Evolutionary conservation across 92 coral and sea anemone genomes (phyloP).

Genomic region (Hydrozoanthus gracilis): DNA sequence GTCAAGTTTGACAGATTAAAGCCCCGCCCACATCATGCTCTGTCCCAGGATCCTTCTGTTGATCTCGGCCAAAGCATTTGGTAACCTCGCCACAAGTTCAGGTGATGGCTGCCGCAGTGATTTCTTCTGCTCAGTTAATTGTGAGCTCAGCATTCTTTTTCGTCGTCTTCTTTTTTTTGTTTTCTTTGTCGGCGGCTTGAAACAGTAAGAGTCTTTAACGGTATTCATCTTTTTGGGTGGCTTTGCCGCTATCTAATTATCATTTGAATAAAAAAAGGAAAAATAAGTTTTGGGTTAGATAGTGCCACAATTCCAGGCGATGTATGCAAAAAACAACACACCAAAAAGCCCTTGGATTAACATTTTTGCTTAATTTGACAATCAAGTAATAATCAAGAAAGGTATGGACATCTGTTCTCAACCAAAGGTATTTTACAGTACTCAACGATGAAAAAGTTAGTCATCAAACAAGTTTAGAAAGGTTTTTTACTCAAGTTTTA

Average conservation of each 20-base stretch:
- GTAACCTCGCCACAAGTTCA: constrained; percentile 45
- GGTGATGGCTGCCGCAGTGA: constrained; percentile 33
- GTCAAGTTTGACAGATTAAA: not conserved
- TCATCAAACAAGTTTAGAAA: no score
- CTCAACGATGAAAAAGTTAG: no score
- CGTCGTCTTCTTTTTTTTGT: constrained; percentile 46
- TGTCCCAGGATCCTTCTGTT: constrained; percentile 64
- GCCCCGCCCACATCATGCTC: constrained; percentile 55
- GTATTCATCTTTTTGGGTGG: not conserved
- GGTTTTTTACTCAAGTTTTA: no score
- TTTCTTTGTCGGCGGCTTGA: not conserved
- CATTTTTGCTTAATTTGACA: no score
- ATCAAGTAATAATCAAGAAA: no score
- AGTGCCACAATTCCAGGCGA: not conserved
- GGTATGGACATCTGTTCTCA: no score
- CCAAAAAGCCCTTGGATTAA: no score
- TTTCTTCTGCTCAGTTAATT: constrained; percentile 2
- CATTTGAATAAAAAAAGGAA: not conserved
- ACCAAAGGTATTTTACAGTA: no score
- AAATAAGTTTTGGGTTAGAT: no score
- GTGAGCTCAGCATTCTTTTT: constrained; percentile 28
- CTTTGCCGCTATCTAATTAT: not conserved
- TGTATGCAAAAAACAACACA: no score
- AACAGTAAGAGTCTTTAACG: not conserved
- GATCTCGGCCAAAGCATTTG: constrained; percentile 61